phyloP scores from a whole-genome alignment of 1,140 invertebrate genomes.

The Pseudachorutes palmiensis region DNA sequence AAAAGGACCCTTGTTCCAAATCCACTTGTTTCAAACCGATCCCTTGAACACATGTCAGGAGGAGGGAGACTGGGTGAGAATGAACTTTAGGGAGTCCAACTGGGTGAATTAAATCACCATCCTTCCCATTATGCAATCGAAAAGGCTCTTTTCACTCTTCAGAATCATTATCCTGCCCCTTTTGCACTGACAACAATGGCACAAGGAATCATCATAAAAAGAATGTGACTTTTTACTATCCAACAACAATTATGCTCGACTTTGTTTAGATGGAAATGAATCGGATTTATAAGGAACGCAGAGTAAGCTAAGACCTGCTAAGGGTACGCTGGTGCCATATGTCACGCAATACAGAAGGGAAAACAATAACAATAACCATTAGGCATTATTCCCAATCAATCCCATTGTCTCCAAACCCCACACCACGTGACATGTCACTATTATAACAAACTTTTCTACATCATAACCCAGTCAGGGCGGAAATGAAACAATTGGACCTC shows the following conservation, averaged over 20 bases:
- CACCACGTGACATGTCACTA: neutral
- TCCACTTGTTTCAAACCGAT: constrained; percentile 28
- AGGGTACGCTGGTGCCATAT: neutral
- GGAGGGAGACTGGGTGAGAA: constrained; percentile 21
- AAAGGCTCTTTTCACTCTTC: neutral
- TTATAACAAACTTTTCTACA: neutral
- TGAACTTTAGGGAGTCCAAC: constrained; percentile 34
- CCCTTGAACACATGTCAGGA: constrained; percentile 26
- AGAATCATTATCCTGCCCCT: constrained; percentile 3
- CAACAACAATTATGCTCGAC: neutral
- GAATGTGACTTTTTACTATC: neutral
- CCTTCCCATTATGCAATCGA: constrained; percentile 15
- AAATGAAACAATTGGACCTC: no score
- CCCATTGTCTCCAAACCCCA: neutral
- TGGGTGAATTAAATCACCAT: constrained; percentile 37
- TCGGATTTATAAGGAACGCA: neutral
- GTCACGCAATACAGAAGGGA: neutral
- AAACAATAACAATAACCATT: constrained; percentile 11
- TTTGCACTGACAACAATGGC: neutral
- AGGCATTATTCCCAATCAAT: constrained; percentile 10
- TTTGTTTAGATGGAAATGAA: constrained; percentile 11
- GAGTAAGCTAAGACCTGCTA: no score
- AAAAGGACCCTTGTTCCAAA: neutral
- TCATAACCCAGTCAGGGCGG: neutral
- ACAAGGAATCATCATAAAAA: neutral